Evolutionary conservation across 1,140 invertebrate species (phyloP), one percentile per base, ranked within the genome.

Genomic region (Chlorops oryzae): DNA sequence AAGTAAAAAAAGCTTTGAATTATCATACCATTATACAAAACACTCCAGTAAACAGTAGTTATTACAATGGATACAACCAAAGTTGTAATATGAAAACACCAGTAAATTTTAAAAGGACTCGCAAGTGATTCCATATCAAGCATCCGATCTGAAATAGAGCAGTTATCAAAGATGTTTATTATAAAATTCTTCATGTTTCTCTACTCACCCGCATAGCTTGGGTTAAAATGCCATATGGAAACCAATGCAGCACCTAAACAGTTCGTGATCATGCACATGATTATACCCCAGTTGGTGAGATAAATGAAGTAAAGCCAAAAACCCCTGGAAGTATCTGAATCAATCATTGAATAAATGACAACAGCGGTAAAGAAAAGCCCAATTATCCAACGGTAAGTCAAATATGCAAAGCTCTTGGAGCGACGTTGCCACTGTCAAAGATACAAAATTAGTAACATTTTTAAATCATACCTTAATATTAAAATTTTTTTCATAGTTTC

Each of bases 241-340:
- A 71, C 68, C 18, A 71, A 53, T 17, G 65, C 42, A 3, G 68
- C 68, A 2, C 68, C 68, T 32, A 66, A 41, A n/a, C 70, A 15
- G 50, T 67, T 66, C 7, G 68, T 71, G 6, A 71, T 5, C 68
- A 71, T 70, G 22, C 80, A 81, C 7, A 83, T 56, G 15, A 78
- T 60, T 52, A 83, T 78, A 20, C 85, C 85, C 85, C 85, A 88
- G 65, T 88, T 84, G 27, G 85, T 88, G 52, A 88, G 76, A 62
- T 86, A 88, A 45, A 88, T 86, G 20, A 81, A 79, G 43, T 70
- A 71, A 10, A 68, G 46, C 57, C 62, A 66, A 40, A 63, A 68
- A 32, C 57, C 60, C 18, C 28, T 22, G 25, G 21, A 47, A 21
- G 24, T 53, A 23, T 53, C 46, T 12, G 27, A 37, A 21, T 53